These are phyloP conservation scores for Salticus scenicus DNA, from an alignment of 2,888 invertebrate species.

Conservation along the genomic window DNA sequence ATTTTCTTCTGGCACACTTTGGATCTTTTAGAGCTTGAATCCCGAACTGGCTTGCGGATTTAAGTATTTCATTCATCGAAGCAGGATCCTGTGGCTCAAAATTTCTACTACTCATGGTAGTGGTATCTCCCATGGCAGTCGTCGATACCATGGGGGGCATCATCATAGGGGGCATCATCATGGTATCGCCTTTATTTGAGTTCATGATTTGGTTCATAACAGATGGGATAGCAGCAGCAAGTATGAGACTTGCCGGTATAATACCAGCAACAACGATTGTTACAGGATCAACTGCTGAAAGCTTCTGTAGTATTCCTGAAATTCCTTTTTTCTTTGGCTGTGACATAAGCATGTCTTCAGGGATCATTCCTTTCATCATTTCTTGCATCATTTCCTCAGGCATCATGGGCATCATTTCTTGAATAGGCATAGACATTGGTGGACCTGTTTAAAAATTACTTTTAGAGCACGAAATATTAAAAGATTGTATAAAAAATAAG, in stretches of 20 bases:
- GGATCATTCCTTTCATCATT: constrained; percentile 49
- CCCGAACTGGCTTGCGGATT: constrained; percentile 50
- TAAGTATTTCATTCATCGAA: constrained; percentile 27
- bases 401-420: constrained; percentile 32
- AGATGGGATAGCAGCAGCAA: constrained; percentile 51
- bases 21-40: constrained; percentile 43
- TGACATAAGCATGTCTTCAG: neutral
- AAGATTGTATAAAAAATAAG: too few relatives aligned
- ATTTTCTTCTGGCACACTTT: constrained; percentile 41
- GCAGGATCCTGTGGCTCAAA: too few relatives aligned
- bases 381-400: constrained; percentile 47
- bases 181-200: neutral
- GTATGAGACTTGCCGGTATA: constrained; percentile 49
- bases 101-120: neutral
- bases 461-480: too few relatives aligned
- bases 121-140: constrained; percentile 6
- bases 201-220: constrained; percentile 50
- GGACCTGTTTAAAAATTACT: neutral
- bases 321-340: constrained; percentile 21
- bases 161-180: neutral
- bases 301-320: constrained; percentile 23
- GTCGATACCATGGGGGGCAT: constrained; percentile 24
- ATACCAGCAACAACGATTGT: constrained; percentile 56
- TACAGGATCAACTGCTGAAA: constrained; percentile 46
- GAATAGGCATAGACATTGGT: neutral